These are phyloP conservation scores for Cyphomyrus discorhynchus DNA, from an alignment of 2,113 vertebrate species.

Conservation along the genomic window DNA sequence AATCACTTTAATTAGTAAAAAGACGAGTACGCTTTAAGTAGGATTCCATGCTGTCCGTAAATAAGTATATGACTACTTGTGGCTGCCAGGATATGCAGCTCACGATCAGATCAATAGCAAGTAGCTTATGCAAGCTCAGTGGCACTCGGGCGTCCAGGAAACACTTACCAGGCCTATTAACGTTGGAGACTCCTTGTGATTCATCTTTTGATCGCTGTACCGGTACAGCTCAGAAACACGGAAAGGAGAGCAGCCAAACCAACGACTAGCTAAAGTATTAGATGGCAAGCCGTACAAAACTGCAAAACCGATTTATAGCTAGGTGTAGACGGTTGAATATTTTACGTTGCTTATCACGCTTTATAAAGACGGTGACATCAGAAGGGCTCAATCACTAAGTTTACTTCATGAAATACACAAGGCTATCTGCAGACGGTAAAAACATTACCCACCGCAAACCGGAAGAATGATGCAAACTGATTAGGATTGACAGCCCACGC, in stretches of 20 bases:
- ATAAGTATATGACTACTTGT: not conserved
- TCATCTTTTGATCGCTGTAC: not conserved
- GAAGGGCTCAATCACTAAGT: not conserved
- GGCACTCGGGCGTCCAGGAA: not conserved
- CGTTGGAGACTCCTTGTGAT: not conserved
- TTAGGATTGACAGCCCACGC: not conserved
- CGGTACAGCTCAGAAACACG: not conserved
- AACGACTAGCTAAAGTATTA: not conserved
- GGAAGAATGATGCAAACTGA: constrained; percentile 2
- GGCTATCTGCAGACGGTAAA: not conserved
- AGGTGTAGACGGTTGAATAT: not conserved
- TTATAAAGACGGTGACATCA: not conserved
- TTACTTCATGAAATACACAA: not conserved
- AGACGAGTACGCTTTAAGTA: not conserved
- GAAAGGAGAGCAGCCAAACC: not conserved
- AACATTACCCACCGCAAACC: not conserved
- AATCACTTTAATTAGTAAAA: not conserved
- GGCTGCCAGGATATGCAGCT: not conserved
- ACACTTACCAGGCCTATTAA: not conserved
- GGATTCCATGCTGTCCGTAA: not conserved
- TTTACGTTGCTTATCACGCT: not conserved
- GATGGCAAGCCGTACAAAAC: not conserved
- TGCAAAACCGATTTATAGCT: not conserved
- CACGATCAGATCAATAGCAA: not conserved
- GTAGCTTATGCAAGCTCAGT: not conserved